phyloP scores from a whole-genome alignment of 2,888 invertebrate genomes.

The Brachynemurus nebulosus region DNA sequence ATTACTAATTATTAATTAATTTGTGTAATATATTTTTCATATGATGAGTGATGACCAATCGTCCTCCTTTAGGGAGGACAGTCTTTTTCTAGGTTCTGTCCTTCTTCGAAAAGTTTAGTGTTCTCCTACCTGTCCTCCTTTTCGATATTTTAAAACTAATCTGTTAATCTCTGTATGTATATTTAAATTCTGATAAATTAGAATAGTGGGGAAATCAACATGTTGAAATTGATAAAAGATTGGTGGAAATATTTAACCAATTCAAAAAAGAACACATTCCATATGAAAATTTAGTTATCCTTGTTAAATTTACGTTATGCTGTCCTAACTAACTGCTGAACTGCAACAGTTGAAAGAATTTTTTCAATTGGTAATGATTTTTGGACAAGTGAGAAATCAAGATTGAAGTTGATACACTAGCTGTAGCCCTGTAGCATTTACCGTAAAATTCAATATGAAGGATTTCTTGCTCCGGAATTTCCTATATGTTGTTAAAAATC shows the following conservation, averaged over 20 bases:
- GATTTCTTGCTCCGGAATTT: constrained; percentile 12
- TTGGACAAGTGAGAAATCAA: constrained; percentile 13
- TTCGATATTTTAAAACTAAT: not conserved
- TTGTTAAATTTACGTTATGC: constrained; percentile 18
- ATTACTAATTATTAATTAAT: no score
- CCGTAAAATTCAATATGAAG: constrained; percentile 11
- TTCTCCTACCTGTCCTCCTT: not conserved
- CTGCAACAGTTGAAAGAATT: constrained; percentile 9
- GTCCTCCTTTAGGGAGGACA: no score
- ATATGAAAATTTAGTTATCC: constrained; percentile 18
- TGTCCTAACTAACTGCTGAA: constrained; percentile 17
- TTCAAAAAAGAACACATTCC: constrained; percentile 18
- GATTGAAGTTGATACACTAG: constrained; percentile 11
- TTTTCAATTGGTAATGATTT: constrained; percentile 14
- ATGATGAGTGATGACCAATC: no score
- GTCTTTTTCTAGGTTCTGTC: not conserved
- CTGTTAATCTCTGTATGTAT: not conserved
- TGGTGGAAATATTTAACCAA: no score
- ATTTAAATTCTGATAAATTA: no score
- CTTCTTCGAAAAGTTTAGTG: not conserved
- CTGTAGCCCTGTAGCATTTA: constrained; percentile 9
- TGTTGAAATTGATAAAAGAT: no score
- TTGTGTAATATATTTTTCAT: no score
- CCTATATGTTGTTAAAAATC: constrained; percentile 8
- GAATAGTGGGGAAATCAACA: no score